phyloP scores from a whole-genome alignment of 1,140 invertebrate species.

The Euura saliciscinereae region DNA sequence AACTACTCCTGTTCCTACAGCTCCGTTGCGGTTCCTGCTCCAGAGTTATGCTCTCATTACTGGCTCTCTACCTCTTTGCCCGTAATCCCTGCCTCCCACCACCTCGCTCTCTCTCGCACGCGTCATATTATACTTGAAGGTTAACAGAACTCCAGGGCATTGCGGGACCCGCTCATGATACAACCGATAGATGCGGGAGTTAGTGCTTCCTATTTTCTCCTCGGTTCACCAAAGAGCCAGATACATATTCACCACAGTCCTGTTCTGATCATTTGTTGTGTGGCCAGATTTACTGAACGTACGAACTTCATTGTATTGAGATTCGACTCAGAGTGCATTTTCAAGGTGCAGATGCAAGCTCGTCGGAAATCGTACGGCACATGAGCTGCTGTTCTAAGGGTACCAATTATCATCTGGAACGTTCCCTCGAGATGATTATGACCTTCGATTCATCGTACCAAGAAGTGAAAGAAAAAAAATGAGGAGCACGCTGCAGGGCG shows the following conservation, averaged over 20 bases:
- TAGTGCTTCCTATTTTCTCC: conserved; percentile 11
- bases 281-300: too few species aligned
- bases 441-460: conserved; percentile 2
- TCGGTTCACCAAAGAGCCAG: background rate
- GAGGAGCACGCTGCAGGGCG: background rate
- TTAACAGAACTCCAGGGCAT: conserved; percentile 11
- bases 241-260: too few species aligned
- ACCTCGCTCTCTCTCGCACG: background rate
- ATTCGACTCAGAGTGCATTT: too few species aligned
- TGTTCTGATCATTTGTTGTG: too few species aligned
- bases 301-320: too few species aligned
- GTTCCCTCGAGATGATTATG: background rate
- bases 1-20: background rate
- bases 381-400: background rate
- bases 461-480: background rate
- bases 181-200: background rate
- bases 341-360: background rate
- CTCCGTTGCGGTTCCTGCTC: background rate
- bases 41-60: conserved; percentile 13
- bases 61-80: background rate
- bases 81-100: background rate
- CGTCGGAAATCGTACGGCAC: background rate
- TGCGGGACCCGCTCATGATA: conserved; percentile 11
- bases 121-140: background rate
- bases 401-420: background rate